Evolutionary conservation across 1,140 invertebrate species (phyloP).

Genomic region (Gonioctena quinquepunctata): DNA sequence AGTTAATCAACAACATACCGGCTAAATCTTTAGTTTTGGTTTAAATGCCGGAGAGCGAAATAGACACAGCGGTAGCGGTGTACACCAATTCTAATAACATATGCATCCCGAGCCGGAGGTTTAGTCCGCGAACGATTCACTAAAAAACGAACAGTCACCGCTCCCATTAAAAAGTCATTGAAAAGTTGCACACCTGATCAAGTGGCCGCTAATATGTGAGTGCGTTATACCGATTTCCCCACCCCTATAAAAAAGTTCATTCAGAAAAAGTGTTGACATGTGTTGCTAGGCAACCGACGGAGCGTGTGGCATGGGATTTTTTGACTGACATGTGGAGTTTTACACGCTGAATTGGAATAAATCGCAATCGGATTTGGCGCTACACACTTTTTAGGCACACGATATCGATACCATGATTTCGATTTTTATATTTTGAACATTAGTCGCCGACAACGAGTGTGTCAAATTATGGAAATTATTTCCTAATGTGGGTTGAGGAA

Average conservation of each 20-base stretch:
- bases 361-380: not conserved
- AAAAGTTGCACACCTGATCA: slow-evolving; percentile 27
- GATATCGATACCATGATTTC: too few species aligned
- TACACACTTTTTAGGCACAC: not conserved
- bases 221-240: slow-evolving; percentile 32
- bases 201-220: slow-evolving; percentile 30
- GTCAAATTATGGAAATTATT: too few species aligned
- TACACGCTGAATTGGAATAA: not conserved
- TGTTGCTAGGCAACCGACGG: slow-evolving; percentile 61
- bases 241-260: slow-evolving; percentile 63
- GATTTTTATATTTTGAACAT: too few species aligned
- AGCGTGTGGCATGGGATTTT: slow-evolving; percentile 32
- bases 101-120: not conserved
- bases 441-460: too few species aligned
- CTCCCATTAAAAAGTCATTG: slow-evolving; percentile 1
- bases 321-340: slow-evolving; percentile 28
- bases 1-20: slow-evolving; percentile 48
- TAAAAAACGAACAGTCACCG: not conserved
- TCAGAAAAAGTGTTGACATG: slow-evolving; percentile 67
- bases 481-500: too few species aligned
- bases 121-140: not conserved
- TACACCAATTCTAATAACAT: slow-evolving; percentile 9
- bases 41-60: slow-evolving; percentile 15
- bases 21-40: slow-evolving; percentile 40
- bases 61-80: slow-evolving; percentile 1